These are phyloP conservation scores for Acomys russatus DNA, from an alignment of 2,797 vertebrate genomes.

Conservation along the genomic window DNA sequence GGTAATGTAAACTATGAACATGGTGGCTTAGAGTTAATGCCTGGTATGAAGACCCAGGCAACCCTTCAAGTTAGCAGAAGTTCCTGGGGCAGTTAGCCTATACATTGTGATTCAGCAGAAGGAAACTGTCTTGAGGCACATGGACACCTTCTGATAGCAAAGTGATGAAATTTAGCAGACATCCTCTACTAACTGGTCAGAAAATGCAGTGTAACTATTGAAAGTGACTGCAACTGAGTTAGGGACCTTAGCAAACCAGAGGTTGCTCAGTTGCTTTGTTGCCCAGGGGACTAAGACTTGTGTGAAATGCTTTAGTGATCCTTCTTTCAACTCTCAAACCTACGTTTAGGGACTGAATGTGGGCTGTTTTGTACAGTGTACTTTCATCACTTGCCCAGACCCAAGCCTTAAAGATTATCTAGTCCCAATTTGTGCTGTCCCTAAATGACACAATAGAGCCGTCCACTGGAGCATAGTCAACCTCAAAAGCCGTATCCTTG, in stretches of 20 bases:
- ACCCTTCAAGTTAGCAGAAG: neutral
- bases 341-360: neutral
- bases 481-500: neutral
- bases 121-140: too few species aligned
- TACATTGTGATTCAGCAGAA: too few species aligned
- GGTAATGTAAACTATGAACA: neutral
- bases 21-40: neutral
- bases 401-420: neutral
- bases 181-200: neutral
- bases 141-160: neutral
- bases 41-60: neutral
- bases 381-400: neutral
- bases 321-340: neutral
- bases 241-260: neutral
- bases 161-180: neutral
- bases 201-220: neutral
- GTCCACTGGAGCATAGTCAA: neutral
- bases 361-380: neutral
- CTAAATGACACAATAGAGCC: too few species aligned
- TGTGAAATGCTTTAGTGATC: neutral
- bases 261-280: neutral
- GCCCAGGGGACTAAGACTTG: neutral
- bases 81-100: neutral
- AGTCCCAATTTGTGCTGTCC: neutral
- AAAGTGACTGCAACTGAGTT: neutral